A percentile compares a stretch with the other conserved stretches of the same genome.
These are phyloP conservation scores for Cremastobaeus sp. DNA, from an alignment of 2,888 invertebrate genomes.

Conservation along the genomic window DNA sequence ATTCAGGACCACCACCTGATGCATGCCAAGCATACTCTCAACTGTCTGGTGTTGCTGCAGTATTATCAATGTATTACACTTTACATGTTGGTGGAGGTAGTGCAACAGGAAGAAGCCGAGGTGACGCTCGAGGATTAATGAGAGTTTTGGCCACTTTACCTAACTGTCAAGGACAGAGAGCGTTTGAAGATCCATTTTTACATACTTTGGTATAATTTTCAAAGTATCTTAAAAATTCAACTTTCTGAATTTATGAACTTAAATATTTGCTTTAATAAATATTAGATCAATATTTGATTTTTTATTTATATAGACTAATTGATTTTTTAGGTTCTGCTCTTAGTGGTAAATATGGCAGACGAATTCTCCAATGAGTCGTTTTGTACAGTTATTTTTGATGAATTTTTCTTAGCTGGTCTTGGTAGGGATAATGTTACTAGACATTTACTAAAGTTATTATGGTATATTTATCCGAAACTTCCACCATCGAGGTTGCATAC, in stretches of 20 bases:
- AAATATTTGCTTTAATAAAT: too few relatives aligned
- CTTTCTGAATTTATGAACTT: too few relatives aligned
- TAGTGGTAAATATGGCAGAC: constrained; percentile 90
- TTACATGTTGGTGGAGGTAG: constrained; percentile 88
- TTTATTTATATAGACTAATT: too few relatives aligned
- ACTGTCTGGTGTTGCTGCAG: constrained; percentile 93
- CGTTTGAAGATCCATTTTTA: constrained; percentile 96
- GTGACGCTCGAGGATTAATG: constrained; percentile 82
- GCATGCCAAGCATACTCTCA: constrained; percentile 95
- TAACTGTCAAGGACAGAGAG: constrained; percentile 93
- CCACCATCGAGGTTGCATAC: constrained; percentile 88
- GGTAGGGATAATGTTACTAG: constrained; percentile 94
- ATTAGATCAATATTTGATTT: too few relatives aligned
- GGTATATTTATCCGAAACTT: constrained; percentile 93
- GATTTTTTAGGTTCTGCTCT: constrained; percentile 82
- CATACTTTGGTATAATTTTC: constrained; percentile 86
- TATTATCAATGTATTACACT: constrained; percentile 96
- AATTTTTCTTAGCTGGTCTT: constrained; percentile 94
- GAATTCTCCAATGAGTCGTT: constrained; percentile 96
- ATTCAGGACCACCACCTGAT: constrained; percentile 95
- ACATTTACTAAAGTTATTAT: constrained; percentile 92
- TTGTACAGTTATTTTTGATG: constrained; percentile 96
- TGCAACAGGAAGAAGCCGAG: constrained; percentile 69
- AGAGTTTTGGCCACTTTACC: constrained; percentile 93
- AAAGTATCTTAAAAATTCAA: background rate